These are phyloP conservation scores for Myodes glareolus DNA, from an alignment of 2,113 vertebrate species.

Conservation along the genomic window DNA sequence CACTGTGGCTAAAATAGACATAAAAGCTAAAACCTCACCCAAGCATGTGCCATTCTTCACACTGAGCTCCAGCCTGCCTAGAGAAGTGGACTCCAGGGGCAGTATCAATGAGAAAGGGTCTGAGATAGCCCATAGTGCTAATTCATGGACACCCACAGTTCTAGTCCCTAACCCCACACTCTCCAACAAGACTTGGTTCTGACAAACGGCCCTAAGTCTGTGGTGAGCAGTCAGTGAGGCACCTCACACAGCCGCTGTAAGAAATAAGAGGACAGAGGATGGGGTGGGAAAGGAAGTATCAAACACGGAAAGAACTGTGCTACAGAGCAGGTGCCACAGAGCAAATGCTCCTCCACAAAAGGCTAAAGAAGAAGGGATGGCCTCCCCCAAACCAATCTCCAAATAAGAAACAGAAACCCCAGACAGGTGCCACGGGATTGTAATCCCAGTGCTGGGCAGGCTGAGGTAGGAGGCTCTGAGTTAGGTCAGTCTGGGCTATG, in stretches of 20 bases:
- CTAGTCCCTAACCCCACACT: background rate
- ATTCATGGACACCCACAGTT: background rate
- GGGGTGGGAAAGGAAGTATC: fast-evolving
- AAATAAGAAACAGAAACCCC: background rate
- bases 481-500: background rate
- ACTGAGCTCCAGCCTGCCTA: background rate
- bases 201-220: background rate
- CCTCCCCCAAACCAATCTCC: background rate
- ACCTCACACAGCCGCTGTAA: no score
- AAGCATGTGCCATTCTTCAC: background rate
- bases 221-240: background rate
- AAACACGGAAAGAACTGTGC: background rate
- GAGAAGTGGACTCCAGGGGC: background rate
- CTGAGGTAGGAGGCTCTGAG: background rate
- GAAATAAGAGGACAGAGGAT: no score
- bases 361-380: background rate
- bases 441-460: background rate
- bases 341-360: background rate
- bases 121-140: background rate
- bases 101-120: background rate
- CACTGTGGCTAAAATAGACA: background rate
- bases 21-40: background rate
- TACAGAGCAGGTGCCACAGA: no score
- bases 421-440: background rate
- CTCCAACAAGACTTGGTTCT: background rate